Evolutionary conservation across 2,888 invertebrate species (phyloP), one percentile per base, ranked within the genome.

Genomic region (Phyllotreta cruciferae): DNA sequence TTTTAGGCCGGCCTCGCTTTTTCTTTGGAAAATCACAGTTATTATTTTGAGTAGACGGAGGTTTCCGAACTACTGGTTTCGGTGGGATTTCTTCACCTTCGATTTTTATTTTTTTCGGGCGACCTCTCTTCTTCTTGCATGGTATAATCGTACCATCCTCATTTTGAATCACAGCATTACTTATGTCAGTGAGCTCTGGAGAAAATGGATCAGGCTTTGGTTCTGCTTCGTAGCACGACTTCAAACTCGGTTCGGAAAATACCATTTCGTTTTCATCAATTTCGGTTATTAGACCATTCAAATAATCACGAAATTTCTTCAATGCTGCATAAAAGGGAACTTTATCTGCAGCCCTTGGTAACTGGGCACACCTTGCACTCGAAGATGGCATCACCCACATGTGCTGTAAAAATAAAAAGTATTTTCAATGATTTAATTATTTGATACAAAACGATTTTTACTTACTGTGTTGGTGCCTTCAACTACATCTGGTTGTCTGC

Each of bases 311-410:
- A 83, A 97, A 94, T 83, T 96, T 96, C 82, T 95, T 96, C 49
- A 98, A 86, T 56, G 96, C 96, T 65, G 93, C 90, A 84, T 97
- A 98, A 84, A 96, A 98, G 70, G 98, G 98, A 64, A 98, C 95
- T 84, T 98, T 98, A 84, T 98, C 98, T 0, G 95, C 93, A 13
- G 97, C 96, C 73, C 97, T 88, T n/a, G 98, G 98, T 73, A 98
- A 85, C 82, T 98, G 97, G 41, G 98, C 96, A 84, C 96, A 98
- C 56, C 98, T 88, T 54, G 98, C 97, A 78, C 96, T 96, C 55
- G 97, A 97, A 58, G 97, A 98, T 69, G 98, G 98, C 97, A 98
- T 97, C 79, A 98, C 98, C 94, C 95, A 98, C 87, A 97, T 94
- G 81, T 94, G 92, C 96, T 97, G 85, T 9, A 84, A 85, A 55